phyloP scores from a whole-genome alignment of 2,113 vertebrate genomes.

The Eublepharis macularius region DNA sequence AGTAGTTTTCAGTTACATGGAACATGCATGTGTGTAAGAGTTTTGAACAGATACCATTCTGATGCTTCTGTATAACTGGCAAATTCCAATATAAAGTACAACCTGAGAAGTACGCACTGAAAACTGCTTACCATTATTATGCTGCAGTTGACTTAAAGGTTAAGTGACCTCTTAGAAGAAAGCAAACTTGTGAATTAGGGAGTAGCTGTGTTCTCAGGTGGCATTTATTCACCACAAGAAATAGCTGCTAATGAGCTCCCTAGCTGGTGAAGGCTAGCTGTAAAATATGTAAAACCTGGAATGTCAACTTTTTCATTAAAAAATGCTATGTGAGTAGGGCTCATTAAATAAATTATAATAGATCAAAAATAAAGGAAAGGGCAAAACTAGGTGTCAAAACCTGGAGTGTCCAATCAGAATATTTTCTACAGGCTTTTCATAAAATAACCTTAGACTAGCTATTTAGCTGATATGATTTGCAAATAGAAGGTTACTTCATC shows the following conservation, averaged over 20 bases:
- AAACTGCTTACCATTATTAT: conserved; percentile 67
- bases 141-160: conserved; percentile 66
- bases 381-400: conserved; percentile 57
- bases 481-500: conserved; percentile 47
- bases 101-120: conserved; percentile 51
- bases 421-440: conserved; percentile 56
- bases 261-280: conserved; percentile 60
- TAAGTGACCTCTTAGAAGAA: conserved; percentile 72
- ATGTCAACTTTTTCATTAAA: conserved; percentile 44
- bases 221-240: conserved; percentile 69
- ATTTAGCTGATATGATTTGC: conserved; percentile 50
- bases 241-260: conserved; percentile 68
- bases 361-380: conserved; percentile 52
- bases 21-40: conserved; percentile 41
- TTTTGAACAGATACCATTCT: conserved; percentile 37
- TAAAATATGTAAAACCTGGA: conserved; percentile 66
- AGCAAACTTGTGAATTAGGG: conserved; percentile 65
- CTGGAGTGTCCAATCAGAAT: conserved; percentile 52
- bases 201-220: conserved; percentile 59
- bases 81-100: conserved; percentile 55
- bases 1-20: conserved; percentile 21
- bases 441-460: conserved; percentile 38
- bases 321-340: conserved; percentile 27
- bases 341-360: conserved; percentile 60
- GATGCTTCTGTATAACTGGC: conserved; percentile 47